Conservation (phyloP, 2,113 vertebrate species). For the Onychostoma macrolepis region DNA sequence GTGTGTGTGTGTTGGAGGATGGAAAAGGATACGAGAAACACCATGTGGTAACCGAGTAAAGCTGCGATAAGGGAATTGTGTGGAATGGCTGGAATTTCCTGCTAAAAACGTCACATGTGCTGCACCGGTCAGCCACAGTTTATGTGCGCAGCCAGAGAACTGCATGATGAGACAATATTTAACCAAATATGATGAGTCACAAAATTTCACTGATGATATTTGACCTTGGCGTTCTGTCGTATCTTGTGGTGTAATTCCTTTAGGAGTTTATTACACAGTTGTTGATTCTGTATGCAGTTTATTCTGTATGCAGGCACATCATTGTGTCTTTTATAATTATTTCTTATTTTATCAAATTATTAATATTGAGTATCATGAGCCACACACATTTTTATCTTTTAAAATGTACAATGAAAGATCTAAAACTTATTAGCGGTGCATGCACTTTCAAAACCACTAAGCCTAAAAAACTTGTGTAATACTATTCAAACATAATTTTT, state of each 20-base stretch:
- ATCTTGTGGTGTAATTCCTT: constrained; percentile 1
- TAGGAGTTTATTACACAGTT: not conserved
- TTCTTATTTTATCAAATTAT: not conserved
- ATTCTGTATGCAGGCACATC: not conserved
- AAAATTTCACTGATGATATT: not conserved
- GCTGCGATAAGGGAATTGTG: constrained; percentile 59
- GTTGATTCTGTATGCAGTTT: not conserved
- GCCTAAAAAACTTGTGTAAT: not conserved
- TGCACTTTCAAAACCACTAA: not conserved
- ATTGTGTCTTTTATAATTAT: not conserved
- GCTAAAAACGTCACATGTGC: constrained; percentile 26
- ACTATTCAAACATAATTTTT: not conserved
- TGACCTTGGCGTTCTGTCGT: not conserved
- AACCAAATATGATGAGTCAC: not conserved
- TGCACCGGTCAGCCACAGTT: not conserved
- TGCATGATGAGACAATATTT: not conserved
- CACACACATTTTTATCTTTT: not conserved
- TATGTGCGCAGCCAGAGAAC: not conserved
- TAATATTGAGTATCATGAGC: not conserved
- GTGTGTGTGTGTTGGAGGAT: not conserved
- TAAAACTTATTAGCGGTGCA: not conserved
- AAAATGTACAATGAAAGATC: not conserved
- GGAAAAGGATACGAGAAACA: constrained; percentile 40
- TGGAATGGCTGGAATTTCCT: constrained; percentile 72
- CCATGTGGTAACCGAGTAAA: constrained; percentile 44